A percentile compares a stretch with the other conserved stretches of the same genome.
These are phyloP conservation scores for Halichoeres trimaculatus DNA, from an alignment of 2,113 vertebrate genomes.

Conservation along the genomic window DNA sequence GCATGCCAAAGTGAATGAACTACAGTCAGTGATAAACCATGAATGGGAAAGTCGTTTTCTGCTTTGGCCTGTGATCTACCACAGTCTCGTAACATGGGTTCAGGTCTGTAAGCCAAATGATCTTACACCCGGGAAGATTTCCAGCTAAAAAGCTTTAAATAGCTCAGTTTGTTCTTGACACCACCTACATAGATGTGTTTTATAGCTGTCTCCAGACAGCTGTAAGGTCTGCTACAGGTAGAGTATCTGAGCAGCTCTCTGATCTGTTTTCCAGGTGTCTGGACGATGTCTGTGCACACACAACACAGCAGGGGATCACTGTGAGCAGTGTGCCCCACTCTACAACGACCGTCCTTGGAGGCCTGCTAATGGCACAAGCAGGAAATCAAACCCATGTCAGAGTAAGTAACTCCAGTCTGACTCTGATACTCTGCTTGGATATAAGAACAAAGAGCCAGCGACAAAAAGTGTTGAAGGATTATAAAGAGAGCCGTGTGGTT, in stretches of 20 bases:
- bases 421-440: background rate
- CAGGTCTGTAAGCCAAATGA: slow-evolving; percentile 22
- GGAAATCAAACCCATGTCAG: slow-evolving; percentile 87
- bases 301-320: slow-evolving; percentile 90
- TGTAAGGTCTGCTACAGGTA: slow-evolving; percentile 20
- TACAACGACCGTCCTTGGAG: slow-evolving; percentile 90
- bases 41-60: background rate
- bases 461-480: background rate
- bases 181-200: slow-evolving; percentile 43
- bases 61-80: background rate
- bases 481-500: background rate
- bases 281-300: slow-evolving; percentile 88
- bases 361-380: slow-evolving; percentile 89
- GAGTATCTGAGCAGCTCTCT: slow-evolving; percentile 37
- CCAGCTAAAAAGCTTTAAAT: slow-evolving; percentile 25
- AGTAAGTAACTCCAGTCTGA: slow-evolving; percentile 79
- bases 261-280: slow-evolving; percentile 81
- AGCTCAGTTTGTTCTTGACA: slow-evolving; percentile 20
- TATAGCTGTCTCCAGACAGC: slow-evolving; percentile 16
- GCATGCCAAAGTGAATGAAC: slow-evolving; percentile 8
- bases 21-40: background rate
- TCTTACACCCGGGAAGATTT: background rate
- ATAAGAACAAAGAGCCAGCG: background rate
- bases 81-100: slow-evolving; percentile 9
- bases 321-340: slow-evolving; percentile 86